Evolutionary conservation across 2,113 vertebrate genomes (phyloP).

Genomic region (Motacilla alba): DNA sequence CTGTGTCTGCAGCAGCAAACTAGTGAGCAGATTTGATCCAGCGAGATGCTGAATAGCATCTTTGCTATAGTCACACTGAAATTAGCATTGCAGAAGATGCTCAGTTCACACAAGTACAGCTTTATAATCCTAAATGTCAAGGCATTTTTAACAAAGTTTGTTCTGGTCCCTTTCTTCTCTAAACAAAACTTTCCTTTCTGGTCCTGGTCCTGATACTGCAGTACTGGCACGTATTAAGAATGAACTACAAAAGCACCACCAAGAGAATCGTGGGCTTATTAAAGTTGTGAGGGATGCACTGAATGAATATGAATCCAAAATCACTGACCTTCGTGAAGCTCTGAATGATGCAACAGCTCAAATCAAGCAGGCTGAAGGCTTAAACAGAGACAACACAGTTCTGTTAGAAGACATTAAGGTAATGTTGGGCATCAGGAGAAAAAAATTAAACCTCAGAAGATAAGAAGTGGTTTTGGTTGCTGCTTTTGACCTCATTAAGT

Average conservation of each 20-base stretch:
- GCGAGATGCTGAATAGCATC: neutral
- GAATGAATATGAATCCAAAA: conserved; percentile 79
- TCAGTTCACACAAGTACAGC: neutral
- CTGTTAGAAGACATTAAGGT: conserved; percentile 82
- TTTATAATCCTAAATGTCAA: neutral
- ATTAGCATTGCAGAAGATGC: neutral
- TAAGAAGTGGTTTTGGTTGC: neutral
- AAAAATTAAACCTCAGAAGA: neutral
- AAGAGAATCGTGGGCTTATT: conserved; percentile 74
- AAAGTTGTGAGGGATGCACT: conserved; percentile 75
- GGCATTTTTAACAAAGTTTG: neutral
- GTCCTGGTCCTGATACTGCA: conserved; percentile 53
- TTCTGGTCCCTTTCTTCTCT: neutral
- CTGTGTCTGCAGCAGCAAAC: neutral
- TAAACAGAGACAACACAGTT: conserved; percentile 81
- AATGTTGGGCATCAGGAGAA: neutral
- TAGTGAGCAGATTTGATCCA: neutral
- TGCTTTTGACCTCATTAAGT: neutral
- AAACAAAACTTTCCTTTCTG: neutral
- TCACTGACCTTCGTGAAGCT: conserved; percentile 78
- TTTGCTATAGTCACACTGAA: neutral
- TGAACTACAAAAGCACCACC: conserved; percentile 74
- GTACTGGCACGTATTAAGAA: conserved; percentile 81
- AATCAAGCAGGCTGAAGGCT: conserved; percentile 78
- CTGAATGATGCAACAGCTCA: conserved; percentile 73